Evolutionary conservation across 2,888 invertebrate species (phyloP), one percentile per base, ranked within the genome.

Genomic region (Scaptomyza parva): DNA sequence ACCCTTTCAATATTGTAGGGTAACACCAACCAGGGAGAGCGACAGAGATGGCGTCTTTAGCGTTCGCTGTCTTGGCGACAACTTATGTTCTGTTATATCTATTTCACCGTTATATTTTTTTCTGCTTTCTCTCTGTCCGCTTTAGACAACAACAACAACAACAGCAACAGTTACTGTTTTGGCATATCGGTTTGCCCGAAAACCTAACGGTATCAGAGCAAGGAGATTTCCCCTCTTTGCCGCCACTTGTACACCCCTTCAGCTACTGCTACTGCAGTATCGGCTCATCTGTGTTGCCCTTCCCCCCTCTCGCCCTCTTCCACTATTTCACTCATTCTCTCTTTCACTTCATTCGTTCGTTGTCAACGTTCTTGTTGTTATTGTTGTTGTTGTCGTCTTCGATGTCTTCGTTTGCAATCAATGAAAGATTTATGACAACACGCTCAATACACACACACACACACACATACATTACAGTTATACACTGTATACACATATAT

Each of bases 351-450:
- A 26, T 44, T 26, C 14, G 44, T 44, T 59, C 67, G 76, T 59
- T 76, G 74, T 71, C 77, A 67, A 73, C 63, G 74, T 64, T 17
- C 8, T 17, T 37, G 8, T 35, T 35, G 35, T 35, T 35, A 8
- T 17, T 37, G 37, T 1, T 37, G 14, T 35, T 35, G 14, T 17
- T 35, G 37, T 37, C 70, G 78, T 85, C 72, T 68, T 73, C 82
- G 82, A 82, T 78, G 82, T 86, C 82, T 82, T 82, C 82, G 85
- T 82, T 82, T 86, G 82, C 82, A 84, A 82, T 82, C 82, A 82
- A 82, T 86, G 78, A 81, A 86, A 82, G 82, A 82, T 82, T 82
- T 82, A 82, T 82, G 82, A 86, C 87, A 74, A 54, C 63, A 68
- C 14, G 35, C 33, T 33, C 20, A 9, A 67, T 39, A 51, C 47